Percentiles rank a stretch among this genome's conserved stretches.
Conservation (phyloP, 2,113 vertebrate species). For the Physeter macrocephalus region DNA sequence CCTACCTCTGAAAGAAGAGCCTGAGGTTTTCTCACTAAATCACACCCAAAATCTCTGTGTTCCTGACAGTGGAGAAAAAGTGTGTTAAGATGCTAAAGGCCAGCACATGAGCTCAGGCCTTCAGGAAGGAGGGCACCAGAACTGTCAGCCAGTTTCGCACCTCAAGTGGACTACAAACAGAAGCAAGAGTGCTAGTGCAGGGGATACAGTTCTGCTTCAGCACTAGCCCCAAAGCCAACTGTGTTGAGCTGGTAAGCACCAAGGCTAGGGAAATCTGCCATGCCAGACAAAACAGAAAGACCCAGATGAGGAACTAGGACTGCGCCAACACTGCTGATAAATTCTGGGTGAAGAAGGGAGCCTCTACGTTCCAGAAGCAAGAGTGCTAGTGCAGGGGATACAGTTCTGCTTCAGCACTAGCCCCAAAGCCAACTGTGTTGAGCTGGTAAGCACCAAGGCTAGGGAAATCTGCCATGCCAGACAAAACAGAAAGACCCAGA, state of each 20-base stretch:
- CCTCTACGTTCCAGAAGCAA: too few relatives aligned
- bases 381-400: rapidly evolving
- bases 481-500: neutral
- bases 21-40: neutral
- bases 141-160: neutral
- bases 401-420: neutral
- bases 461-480: neutral
- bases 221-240: neutral
- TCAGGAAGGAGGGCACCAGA: neutral
- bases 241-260: neutral
- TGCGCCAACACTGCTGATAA: too few relatives aligned
- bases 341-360: neutral
- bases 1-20: neutral
- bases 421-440: neutral
- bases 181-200: rapidly evolving
- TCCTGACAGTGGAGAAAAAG: neutral
- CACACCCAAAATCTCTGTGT: neutral
- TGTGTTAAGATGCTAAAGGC: neutral
- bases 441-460: neutral
- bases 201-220: too few relatives aligned
- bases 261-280: neutral
- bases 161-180: neutral
- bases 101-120: neutral
- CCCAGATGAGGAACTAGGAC: neutral
- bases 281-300: neutral